Evolutionary conservation across 2,888 invertebrate genomes (phyloP).

Genomic region (Prenolepis imparis): DNA sequence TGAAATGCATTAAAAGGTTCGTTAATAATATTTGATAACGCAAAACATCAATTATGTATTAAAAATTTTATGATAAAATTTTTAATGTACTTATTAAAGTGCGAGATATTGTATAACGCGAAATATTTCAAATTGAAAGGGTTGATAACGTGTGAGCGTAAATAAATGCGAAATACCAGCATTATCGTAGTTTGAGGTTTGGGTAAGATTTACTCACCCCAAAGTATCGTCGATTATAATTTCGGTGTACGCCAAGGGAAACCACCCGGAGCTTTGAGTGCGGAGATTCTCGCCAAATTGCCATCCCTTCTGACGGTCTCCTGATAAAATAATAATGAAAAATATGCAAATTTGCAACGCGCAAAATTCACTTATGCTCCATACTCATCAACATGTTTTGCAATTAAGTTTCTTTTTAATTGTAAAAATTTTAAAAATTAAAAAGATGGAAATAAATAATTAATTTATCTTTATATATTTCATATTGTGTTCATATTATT

Average conservation of each 20-base stretch:
- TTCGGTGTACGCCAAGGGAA: slow-evolving; percentile 97
- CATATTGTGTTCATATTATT: too few species aligned
- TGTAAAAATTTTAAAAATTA: slow-evolving; percentile 15
- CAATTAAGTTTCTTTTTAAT: background rate
- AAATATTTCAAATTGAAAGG: background rate
- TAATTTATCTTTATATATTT: slow-evolving; percentile 15
- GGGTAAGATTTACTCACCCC: slow-evolving; percentile 86
- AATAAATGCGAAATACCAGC: slow-evolving; percentile 15
- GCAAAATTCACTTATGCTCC: slow-evolving; percentile 1
- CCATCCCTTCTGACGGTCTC: slow-evolving; percentile 97
- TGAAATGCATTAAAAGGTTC: background rate
- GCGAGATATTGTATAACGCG: background rate
- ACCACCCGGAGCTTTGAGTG: slow-evolving; percentile 97
- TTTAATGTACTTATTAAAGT: background rate
- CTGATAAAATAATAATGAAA: slow-evolving; percentile 78
- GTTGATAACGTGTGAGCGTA: slow-evolving; percentile 17
- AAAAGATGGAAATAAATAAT: background rate
- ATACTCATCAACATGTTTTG: slow-evolving; percentile 25
- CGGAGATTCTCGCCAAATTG: slow-evolving; percentile 98
- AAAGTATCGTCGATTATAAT: slow-evolving; percentile 90
- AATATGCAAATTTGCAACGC: slow-evolving; percentile 35
- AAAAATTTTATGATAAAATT: background rate
- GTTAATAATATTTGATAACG: background rate
- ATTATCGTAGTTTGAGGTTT: background rate
- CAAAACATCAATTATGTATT: background rate